Conservation (phyloP, 2,888 invertebrate genomes). For the Cephus pulcher region DNA sequence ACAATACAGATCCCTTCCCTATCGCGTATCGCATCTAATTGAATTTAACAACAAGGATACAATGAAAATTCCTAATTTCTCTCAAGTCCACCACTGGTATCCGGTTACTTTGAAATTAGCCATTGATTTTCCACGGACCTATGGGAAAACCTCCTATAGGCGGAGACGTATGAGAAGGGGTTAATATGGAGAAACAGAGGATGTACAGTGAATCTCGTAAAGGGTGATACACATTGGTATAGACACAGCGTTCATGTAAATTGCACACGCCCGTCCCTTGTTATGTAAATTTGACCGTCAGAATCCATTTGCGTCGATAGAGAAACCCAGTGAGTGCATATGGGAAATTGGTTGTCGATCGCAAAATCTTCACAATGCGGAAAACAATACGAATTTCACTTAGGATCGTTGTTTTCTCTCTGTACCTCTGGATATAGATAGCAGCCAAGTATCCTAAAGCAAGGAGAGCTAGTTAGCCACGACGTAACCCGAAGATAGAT, state of each 20-base stretch:
- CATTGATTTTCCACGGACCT: not conserved
- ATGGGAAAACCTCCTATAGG: not conserved
- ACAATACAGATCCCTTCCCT: not conserved
- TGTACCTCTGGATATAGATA: not conserved
- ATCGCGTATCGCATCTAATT: not conserved
- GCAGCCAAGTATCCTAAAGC: not conserved
- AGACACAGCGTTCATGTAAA: conserved; percentile 34
- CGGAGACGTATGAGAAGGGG: not conserved
- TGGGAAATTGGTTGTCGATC: not conserved
- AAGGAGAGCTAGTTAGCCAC: not conserved
- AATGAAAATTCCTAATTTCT: not conserved
- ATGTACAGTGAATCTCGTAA: conserved; percentile 22
- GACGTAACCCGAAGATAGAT: conserved; percentile 6
- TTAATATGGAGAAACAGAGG: conserved; percentile 17
- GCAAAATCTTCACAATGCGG: not conserved
- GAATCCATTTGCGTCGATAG: not conserved
- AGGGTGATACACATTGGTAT: not conserved
- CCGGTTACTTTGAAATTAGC: not conserved
- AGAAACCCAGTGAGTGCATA: not conserved
- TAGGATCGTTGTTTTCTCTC: not conserved
- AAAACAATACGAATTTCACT: not conserved
- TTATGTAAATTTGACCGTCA: conserved; percentile 38
- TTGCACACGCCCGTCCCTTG: conserved; percentile 38
- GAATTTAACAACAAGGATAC: not conserved
- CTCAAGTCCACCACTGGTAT: not conserved